These are phyloP conservation scores for Gobius niger DNA, from an alignment of 2,113 vertebrate genomes.

Conservation along the genomic window DNA sequence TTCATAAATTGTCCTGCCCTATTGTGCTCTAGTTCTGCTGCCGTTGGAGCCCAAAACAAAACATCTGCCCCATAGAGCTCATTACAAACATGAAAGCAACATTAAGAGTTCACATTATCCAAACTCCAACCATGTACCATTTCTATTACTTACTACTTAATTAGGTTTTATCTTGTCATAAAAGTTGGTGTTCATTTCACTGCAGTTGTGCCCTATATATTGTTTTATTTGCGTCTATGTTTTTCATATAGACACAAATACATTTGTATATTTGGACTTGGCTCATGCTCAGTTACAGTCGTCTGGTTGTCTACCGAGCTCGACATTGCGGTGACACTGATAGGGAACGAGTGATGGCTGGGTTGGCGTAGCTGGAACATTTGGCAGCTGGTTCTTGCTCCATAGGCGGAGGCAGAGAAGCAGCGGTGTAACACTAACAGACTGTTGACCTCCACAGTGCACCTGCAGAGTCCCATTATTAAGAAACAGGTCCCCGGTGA, in stretches of 20 bases:
- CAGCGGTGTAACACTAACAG: constrained; percentile 56
- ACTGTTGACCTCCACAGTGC: constrained; percentile 68
- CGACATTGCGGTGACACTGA: constrained; percentile 53
- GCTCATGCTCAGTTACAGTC: constrained; percentile 53
- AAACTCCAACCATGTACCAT: too few relatives aligned
- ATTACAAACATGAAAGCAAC: too few relatives aligned
- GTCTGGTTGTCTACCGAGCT: constrained; percentile 39
- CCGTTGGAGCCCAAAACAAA: too few relatives aligned
- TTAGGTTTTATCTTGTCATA: too few relatives aligned
- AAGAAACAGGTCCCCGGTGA: constrained; percentile 72
- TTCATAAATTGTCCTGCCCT: too few relatives aligned
- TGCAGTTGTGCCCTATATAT: too few relatives aligned
- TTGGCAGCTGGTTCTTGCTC: constrained; percentile 58
- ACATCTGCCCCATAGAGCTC: too few relatives aligned
- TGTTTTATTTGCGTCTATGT: not conserved
- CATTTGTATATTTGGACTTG: constrained; percentile 47
- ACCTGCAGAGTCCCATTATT: constrained; percentile 74
- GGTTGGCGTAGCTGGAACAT: constrained; percentile 43
- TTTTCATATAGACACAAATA: not conserved
- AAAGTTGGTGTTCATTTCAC: too few relatives aligned
- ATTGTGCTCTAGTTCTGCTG: too few relatives aligned
- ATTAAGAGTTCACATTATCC: too few relatives aligned
- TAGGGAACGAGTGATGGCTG: constrained; percentile 53
- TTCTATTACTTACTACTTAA: too few relatives aligned
- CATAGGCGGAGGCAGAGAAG: constrained; percentile 58